Evolutionary conservation across 1,140 invertebrate species (phyloP).

Genomic region (Camponotus floridanus): DNA sequence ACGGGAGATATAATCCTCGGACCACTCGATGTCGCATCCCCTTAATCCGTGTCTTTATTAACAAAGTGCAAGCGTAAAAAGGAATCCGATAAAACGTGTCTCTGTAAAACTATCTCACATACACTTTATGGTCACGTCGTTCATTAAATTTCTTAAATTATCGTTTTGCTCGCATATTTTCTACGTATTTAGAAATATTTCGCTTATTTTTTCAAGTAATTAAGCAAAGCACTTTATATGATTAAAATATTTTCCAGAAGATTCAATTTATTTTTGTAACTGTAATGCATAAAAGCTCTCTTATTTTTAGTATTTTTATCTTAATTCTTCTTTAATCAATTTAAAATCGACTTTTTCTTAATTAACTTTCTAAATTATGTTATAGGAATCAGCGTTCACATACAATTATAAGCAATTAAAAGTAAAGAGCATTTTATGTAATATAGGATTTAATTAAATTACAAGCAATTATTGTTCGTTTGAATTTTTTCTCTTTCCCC

Average conservation of each 20-base stretch:
- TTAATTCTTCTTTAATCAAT: conserved; percentile 23
- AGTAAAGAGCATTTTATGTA: not conserved
- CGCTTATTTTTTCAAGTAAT: too few relatives aligned
- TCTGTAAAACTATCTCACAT: not conserved
- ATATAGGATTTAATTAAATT: not conserved
- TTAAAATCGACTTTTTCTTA: conserved; percentile 15
- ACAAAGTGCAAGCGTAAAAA: conserved; percentile 14
- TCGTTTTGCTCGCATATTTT: not conserved
- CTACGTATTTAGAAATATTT: not conserved
- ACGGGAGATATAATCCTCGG: not conserved
- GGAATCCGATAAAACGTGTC: conserved; percentile 10
- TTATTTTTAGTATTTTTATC: not conserved
- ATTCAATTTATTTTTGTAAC: not conserved
- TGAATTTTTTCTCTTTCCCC: not conserved
- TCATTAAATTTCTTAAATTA: conserved; percentile 21
- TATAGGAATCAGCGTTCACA: not conserved
- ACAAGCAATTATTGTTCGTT: conserved; percentile 11
- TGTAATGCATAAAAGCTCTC: not conserved
- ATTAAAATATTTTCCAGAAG: conserved; percentile 7
- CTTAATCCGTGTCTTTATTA: conserved; percentile 26
- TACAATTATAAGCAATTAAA: conserved; percentile 10
- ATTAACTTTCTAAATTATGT: conserved; percentile 5
- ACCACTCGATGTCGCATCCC: not conserved
- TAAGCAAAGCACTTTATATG: not conserved
- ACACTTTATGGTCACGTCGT: not conserved